These are phyloP conservation scores for Lateolabrax maculatus DNA, from an alignment of 2,797 vertebrate species.

Conservation along the genomic window DNA sequence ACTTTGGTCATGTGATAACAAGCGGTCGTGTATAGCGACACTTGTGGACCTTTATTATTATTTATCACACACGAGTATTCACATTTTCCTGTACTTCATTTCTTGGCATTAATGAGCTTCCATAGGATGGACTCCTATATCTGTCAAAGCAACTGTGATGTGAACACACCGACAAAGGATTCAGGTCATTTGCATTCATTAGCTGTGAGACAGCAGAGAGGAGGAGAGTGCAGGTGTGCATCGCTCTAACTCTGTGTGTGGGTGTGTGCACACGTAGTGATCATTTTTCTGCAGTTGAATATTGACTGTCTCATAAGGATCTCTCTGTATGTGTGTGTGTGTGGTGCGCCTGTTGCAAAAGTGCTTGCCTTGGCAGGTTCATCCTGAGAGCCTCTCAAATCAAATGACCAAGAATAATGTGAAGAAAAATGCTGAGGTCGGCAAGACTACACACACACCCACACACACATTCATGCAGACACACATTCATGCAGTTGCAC, in stretches of 20 bases:
- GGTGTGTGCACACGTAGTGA: background rate
- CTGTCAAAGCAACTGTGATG: background rate
- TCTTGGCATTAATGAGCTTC: background rate
- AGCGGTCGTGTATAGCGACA: too few relatives aligned
- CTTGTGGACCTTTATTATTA: too few relatives aligned
- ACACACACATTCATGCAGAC: constrained; percentile 53
- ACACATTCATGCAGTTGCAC: background rate
- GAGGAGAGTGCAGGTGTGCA: constrained; percentile 7
- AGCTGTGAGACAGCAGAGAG: constrained; percentile 8
- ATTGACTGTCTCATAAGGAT: constrained; percentile 72
- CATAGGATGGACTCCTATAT: background rate
- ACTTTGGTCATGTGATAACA: too few relatives aligned
- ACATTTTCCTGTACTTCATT: background rate
- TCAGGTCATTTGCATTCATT: constrained; percentile 39
- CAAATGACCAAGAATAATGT: constrained; percentile 82
- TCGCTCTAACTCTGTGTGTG: background rate
- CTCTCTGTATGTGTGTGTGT: constrained; percentile 15
- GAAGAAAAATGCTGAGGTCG: constrained; percentile 77
- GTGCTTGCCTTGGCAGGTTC: constrained; percentile 80
- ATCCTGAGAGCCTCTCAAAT: constrained; percentile 77
- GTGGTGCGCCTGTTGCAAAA: constrained; percentile 58
- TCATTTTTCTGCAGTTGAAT: constrained; percentile 73
- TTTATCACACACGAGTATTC: background rate
- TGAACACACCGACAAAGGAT: constrained; percentile 11
- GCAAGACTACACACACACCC: constrained; percentile 63